Percentiles rank a stretch among this genome's conserved stretches.
Evolutionary conservation across 2,113 vertebrate species (phyloP).

Genomic region (Gobiocypris rarus): DNA sequence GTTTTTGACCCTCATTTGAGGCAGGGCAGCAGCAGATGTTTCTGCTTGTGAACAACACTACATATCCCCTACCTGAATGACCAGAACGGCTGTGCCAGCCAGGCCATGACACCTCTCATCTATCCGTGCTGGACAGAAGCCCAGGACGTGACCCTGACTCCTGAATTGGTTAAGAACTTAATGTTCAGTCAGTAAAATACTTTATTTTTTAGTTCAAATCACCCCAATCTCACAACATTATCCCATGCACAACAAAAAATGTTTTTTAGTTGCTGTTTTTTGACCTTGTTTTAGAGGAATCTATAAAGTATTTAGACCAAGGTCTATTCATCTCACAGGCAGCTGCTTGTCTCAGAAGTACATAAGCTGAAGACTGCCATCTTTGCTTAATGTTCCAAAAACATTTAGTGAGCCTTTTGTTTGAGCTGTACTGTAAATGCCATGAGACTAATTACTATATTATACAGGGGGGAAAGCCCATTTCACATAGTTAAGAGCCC

Average conservation of each 20-base stretch:
- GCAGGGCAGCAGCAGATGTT: constrained; percentile 38
- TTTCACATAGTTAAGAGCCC: no score
- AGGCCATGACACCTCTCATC: background rate
- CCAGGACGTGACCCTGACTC: background rate
- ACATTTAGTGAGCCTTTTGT: no score
- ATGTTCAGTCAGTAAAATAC: background rate
- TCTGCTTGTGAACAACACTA: constrained; percentile 11
- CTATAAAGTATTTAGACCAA: background rate
- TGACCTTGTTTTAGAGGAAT: background rate
- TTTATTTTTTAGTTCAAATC: background rate
- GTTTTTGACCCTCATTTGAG: background rate
- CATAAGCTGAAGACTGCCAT: background rate
- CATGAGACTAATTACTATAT: no score
- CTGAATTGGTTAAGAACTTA: background rate
- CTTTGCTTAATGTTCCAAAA: background rate
- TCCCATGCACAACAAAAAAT: background rate
- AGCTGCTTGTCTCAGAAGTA: background rate
- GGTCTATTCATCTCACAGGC: background rate
- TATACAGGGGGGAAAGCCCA: no score
- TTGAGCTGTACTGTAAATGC: no score
- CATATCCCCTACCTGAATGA: constrained; percentile 17
- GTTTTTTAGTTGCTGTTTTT: background rate
- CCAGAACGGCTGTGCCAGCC: background rate
- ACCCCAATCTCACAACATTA: background rate
- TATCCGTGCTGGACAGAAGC: background rate